Evolutionary conservation across 2,797 vertebrate species (phyloP), one percentile per base, ranked within the genome.

Genomic region (Buceros bicornis): DNA sequence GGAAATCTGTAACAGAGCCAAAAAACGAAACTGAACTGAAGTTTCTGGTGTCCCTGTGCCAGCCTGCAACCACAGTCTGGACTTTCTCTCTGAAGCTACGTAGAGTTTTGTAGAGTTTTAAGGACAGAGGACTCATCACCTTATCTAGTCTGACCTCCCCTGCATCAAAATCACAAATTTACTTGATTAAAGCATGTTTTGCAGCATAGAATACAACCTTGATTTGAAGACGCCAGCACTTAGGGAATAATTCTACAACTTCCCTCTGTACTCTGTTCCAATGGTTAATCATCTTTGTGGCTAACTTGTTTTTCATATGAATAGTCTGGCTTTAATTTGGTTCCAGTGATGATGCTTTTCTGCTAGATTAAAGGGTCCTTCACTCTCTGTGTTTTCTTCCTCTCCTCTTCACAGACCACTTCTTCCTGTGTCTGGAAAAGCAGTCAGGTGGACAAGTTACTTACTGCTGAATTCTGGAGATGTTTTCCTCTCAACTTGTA

Each of bases 301-400:
- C 29, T 90, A 71, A 78, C 22, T 95, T 93, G 50, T 47, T 93
- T 91, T 88, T 96, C 69, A 29, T 86, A 65, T 54, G 82, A 91
- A 77, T 87, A 83, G 8, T 65, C 82, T 92, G 87, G 67, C 29
- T 82, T 95, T 79, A 78, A 29, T 87, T 81, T 87, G 29, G 13
- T 81, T 91, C 61, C 43, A 72, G 42, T 54, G 65, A 83, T 83
- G 31, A 8, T 77, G 26, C 60, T 87, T 77, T 80, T 85, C 69
- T 90, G 40, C 18, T 47, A 78, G 53, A 92, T 91, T 89, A 72
- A 91, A 92, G 45, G 28, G 37, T 25, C 7, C 45, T 81, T 80
- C 58, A 86, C 53, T 87, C 33, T 57, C 74, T 80, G 6, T 57
- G 8, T 81, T 89, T 92, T 89, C 78, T 66, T 92, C 56, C 89